Conservation (phyloP, 2,113 vertebrate species). For the Solea senegalensis region DNA sequence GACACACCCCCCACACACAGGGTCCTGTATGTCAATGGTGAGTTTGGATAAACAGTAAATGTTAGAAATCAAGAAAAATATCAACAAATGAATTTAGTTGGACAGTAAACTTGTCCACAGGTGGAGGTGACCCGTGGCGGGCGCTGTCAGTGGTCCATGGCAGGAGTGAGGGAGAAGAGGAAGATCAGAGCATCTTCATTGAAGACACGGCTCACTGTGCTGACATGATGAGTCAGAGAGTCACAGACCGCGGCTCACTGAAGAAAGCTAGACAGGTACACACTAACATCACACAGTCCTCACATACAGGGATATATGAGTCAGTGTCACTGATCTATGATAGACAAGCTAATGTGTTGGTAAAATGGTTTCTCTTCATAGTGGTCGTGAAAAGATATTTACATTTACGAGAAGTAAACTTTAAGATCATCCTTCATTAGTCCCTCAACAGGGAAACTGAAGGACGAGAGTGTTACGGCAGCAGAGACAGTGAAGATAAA, state of each 20-base stretch:
- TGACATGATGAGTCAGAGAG: slow-evolving; percentile 65
- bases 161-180: slow-evolving; percentile 31
- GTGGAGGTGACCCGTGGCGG: slow-evolving; percentile 82
- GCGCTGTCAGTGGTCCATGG: slow-evolving; percentile 75
- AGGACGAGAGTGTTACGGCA: no score
- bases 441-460: no score
- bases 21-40: slow-evolving; percentile 85
- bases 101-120: slow-evolving; percentile 35
- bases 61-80: neutral
- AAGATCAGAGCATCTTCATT: slow-evolving; percentile 71
- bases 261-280: slow-evolving; percentile 72
- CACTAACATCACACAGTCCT: neutral
- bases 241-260: slow-evolving; percentile 67
- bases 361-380: no score
- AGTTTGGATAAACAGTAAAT: slow-evolving; percentile 13
- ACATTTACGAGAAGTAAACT: no score
- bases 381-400: no score
- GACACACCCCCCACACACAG: slow-evolving; percentile 67
- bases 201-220: slow-evolving; percentile 80
- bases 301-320: no score
- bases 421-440: no score
- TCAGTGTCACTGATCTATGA: no score
- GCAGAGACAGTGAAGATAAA: no score
- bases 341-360: no score
- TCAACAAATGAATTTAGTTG: neutral